Conservation (phyloP, 2,888 invertebrate species). For the Sisyra nigra region DNA sequence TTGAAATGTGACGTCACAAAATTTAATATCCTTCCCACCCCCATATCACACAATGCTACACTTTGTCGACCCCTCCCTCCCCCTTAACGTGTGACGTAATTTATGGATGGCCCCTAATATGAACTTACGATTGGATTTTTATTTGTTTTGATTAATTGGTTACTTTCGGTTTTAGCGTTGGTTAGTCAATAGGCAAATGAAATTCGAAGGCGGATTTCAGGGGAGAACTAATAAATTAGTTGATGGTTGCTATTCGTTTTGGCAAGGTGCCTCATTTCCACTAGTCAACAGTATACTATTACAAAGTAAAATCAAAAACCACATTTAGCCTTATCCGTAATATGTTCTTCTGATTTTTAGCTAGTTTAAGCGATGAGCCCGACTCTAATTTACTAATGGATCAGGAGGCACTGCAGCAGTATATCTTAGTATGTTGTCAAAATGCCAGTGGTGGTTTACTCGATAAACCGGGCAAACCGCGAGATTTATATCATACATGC, state of each 20-base stretch:
- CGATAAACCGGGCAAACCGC: slow-evolving; percentile 87
- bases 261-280: slow-evolving; percentile 91
- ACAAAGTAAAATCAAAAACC: neutral
- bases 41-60: too few relatives aligned
- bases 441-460: slow-evolving; percentile 71
- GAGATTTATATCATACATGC: slow-evolving; percentile 95
- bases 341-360: neutral
- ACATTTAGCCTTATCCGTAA: neutral
- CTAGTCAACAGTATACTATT: slow-evolving; percentile 61
- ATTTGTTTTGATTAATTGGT: neutral
- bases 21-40: too few relatives aligned
- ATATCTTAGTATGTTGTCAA: slow-evolving; percentile 88
- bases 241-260: slow-evolving; percentile 97
- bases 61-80: too few relatives aligned
- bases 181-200: slow-evolving; percentile 84
- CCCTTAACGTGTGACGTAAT: too few relatives aligned
- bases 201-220: slow-evolving; percentile 90
- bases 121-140: too few relatives aligned
- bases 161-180: slow-evolving; percentile 42
- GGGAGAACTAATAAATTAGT: slow-evolving; percentile 97
- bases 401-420: slow-evolving; percentile 83
- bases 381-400: slow-evolving; percentile 54
- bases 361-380: slow-evolving; percentile 17
- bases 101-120: too few relatives aligned
- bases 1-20: too few relatives aligned